These are phyloP conservation scores for Caracal caracal DNA, from an alignment of 2,113 vertebrate genomes.

Conservation along the genomic window DNA sequence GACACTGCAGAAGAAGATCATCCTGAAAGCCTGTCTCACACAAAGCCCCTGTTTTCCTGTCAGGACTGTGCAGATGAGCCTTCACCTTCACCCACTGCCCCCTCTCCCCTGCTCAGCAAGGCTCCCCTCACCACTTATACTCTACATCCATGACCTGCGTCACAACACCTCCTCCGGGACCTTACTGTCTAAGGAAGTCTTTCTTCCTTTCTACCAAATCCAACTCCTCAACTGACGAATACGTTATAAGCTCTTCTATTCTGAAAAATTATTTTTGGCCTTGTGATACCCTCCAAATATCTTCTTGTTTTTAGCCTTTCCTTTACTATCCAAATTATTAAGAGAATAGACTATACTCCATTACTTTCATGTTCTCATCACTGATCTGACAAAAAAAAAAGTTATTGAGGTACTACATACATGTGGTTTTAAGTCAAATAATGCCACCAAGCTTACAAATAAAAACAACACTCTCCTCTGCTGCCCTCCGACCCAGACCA, in stretches of 20 bases:
- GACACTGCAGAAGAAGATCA: neutral
- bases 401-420: neutral
- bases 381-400: neutral
- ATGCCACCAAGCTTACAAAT: neutral
- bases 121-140: neutral
- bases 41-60: neutral
- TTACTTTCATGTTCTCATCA: neutral
- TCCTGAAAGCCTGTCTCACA: neutral
- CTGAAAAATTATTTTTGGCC: slow-evolving; percentile 7
- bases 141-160: neutral
- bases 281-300: neutral
- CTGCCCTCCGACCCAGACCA: no score
- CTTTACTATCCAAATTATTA: neutral
- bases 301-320: neutral
- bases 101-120: neutral
- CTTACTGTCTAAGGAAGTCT: neutral
- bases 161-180: neutral
- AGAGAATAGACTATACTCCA: neutral
- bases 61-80: neutral
- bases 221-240: neutral
- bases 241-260: neutral
- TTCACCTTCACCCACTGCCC: neutral
- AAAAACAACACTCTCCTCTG: neutral
- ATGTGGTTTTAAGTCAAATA: neutral
- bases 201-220: neutral